These are phyloP conservation scores for Mionectes macconnelli DNA, from an alignment of 2,113 vertebrate genomes.

Conservation along the genomic window DNA sequence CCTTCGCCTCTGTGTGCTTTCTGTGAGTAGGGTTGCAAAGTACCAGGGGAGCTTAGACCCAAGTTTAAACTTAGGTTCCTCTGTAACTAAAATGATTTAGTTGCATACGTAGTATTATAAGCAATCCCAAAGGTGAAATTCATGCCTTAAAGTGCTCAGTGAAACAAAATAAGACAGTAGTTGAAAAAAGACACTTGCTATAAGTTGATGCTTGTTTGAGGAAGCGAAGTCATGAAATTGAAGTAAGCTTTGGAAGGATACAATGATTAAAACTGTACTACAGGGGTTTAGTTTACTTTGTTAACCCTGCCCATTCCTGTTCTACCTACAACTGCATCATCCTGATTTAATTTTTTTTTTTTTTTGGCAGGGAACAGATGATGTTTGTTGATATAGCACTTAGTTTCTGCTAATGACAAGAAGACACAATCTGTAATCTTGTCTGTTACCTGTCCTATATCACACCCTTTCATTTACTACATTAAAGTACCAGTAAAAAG, in stretches of 20 bases:
- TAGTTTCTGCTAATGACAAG: slow-evolving; percentile 52
- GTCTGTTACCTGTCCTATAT: background rate
- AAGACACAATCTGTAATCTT: slow-evolving; percentile 40
- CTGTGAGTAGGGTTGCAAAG: background rate
- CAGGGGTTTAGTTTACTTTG: slow-evolving; percentile 37
- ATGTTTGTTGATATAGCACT: slow-evolving; percentile 40
- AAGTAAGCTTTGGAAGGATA: slow-evolving; percentile 15
- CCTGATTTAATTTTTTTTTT: background rate
- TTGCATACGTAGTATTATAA: background rate
- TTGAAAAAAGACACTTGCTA: background rate
- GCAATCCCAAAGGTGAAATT: background rate
- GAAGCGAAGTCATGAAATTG: slow-evolving; percentile 43
- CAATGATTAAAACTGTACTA: slow-evolving; percentile 50
- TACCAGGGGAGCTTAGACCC: background rate
- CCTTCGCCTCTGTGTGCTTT: background rate
- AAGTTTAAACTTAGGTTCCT: background rate
- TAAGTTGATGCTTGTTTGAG: slow-evolving; percentile 46
- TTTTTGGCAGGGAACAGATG: background rate
- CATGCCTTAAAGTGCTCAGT: background rate
- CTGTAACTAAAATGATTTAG: background rate
- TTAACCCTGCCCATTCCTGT: slow-evolving; percentile 19
- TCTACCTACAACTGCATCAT: background rate
- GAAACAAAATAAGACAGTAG: background rate
- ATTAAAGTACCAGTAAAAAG: slow-evolving; percentile 46
- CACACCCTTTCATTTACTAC: slow-evolving; percentile 59